Evolutionary conservation across 2,113 vertebrate species (phyloP).

Genomic region (Thamnaconus septentrionalis): DNA sequence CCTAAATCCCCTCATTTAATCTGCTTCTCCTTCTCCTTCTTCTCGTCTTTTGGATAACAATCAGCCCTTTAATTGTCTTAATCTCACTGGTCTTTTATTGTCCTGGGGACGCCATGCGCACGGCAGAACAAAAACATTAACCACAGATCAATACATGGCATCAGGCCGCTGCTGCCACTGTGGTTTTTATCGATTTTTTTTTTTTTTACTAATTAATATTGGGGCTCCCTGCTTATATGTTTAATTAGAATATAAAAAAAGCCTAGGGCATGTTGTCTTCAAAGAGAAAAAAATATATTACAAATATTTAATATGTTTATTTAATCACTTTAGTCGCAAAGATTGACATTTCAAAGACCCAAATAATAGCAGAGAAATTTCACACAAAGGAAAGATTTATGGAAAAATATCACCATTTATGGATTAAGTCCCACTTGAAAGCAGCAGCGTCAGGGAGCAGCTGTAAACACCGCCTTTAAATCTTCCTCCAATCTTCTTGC

Average conservation of each 20-base stretch:
- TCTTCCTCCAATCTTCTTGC: conserved; percentile 28
- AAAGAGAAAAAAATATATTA: background rate
- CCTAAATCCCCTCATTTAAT: conserved; percentile 79
- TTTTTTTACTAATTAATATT: conserved; percentile 7
- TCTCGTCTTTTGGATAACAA: conserved; percentile 69
- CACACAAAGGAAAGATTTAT: background rate
- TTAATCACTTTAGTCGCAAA: no score
- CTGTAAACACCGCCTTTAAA: conserved; percentile 50
- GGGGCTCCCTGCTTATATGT: conserved; percentile 2
- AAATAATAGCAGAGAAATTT: no score
- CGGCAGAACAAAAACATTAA: conserved; percentile 54
- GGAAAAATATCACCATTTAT: background rate
- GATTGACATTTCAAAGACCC: no score
- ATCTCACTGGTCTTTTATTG: conserved; percentile 72
- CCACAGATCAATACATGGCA: conserved; percentile 58
- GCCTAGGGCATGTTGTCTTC: background rate
- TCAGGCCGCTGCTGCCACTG: conserved; percentile 11
- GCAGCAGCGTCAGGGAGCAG: conserved; percentile 1
- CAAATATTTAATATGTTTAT: no score
- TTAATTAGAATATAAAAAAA: conserved; percentile 33
- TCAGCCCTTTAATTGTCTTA: conserved; percentile 77
- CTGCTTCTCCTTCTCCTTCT: conserved; percentile 58
- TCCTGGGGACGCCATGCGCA: conserved; percentile 19
- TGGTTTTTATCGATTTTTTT: conserved; percentile 22
- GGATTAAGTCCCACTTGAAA: background rate